phyloP scores from a whole-genome alignment of 2,113 vertebrate species.

The Otis tarda region DNA sequence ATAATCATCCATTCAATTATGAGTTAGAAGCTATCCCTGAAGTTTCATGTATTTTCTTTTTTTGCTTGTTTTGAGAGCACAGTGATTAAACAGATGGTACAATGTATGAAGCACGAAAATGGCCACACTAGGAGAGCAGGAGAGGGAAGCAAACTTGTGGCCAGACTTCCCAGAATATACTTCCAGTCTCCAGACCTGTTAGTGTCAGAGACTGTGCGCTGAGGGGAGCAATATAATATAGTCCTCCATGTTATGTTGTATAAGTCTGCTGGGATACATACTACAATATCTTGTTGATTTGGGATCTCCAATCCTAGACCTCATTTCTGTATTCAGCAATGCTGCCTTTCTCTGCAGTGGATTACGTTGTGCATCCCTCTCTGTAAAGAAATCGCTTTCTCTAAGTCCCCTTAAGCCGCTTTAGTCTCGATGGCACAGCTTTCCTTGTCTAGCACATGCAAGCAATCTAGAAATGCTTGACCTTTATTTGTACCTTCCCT shows the following conservation, averaged over 20 bases:
- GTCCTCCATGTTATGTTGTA: accelerated
- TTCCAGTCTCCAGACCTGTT: neutral
- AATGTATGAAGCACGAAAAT: neutral
- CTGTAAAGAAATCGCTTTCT: neutral
- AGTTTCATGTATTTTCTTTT: conserved; percentile 57
- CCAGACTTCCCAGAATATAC: neutral
- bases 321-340: neutral
- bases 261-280: neutral
- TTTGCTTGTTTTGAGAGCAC: conserved; percentile 9
- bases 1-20: conserved; percentile 63
- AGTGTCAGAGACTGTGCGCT: neutral
- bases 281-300: neutral
- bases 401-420: neutral
- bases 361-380: neutral
- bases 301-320: neutral
- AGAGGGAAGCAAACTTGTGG: neutral
- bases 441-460: neutral
- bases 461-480: neutral
- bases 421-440: neutral
- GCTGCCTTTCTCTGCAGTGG: neutral
- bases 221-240: neutral
- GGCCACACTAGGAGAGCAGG: neutral
- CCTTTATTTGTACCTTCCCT: neutral
- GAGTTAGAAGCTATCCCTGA: conserved; percentile 53
- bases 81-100: neutral